Conservation (phyloP, 2,888 invertebrate genomes). For the Idaea straminata region DNA sequence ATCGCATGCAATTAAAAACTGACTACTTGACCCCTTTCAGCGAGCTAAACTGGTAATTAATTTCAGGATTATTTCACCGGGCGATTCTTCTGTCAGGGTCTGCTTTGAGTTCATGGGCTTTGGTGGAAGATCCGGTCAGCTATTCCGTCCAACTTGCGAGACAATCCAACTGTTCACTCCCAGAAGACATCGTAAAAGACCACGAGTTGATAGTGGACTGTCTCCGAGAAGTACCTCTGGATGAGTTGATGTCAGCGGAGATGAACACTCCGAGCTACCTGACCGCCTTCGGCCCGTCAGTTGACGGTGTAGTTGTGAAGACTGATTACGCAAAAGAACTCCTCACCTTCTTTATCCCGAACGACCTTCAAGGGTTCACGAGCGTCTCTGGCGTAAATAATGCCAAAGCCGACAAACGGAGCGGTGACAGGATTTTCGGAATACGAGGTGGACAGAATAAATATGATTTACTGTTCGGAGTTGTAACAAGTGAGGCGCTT, state of each 20-base stretch:
- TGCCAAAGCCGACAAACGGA: constrained; percentile 81
- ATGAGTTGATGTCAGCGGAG: constrained; percentile 87
- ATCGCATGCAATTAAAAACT: neutral
- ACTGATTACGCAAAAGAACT: constrained; percentile 91
- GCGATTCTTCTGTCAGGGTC: constrained; percentile 93
- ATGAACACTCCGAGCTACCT: constrained; percentile 90
- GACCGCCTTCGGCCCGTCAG: constrained; percentile 95
- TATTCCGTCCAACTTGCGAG: constrained; percentile 91
- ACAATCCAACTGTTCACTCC: constrained; percentile 90
- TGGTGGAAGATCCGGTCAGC: constrained; percentile 91
- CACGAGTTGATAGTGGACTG: constrained; percentile 93
- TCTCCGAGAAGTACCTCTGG: constrained; percentile 86
- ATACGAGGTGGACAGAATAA: constrained; percentile 81
- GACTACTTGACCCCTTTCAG: neutral
- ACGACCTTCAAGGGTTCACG: constrained; percentile 83
- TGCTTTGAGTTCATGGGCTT: constrained; percentile 93
- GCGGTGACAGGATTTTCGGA: constrained; percentile 81
- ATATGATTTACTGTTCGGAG: constrained; percentile 94
- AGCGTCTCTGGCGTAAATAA: constrained; percentile 81
- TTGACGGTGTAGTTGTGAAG: constrained; percentile 96
- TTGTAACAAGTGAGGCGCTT: constrained; percentile 94
- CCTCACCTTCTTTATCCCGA: constrained; percentile 85
- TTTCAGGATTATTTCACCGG: constrained; percentile 90
- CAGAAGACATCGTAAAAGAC: constrained; percentile 89
- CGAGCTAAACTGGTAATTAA: constrained; percentile 28